phyloP scores from a whole-genome alignment of 2,888 invertebrate genomes.

The Nowickia ferox region DNA sequence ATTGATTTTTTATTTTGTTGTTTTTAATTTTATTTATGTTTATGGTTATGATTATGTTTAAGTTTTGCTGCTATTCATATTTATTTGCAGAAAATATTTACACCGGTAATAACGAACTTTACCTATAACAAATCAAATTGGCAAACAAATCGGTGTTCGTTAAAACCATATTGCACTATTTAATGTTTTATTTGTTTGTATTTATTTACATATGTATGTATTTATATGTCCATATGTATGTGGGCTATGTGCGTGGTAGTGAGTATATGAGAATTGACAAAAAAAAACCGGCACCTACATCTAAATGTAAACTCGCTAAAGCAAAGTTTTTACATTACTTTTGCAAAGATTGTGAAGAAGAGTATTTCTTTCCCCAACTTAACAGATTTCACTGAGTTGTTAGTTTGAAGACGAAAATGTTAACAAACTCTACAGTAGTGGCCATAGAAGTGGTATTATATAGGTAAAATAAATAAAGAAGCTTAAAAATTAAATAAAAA shows the following conservation, averaged over 20 bases:
- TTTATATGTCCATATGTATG: not conserved
- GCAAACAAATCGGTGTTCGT: no score
- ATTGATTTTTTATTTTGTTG: no score
- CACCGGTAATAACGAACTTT: no score
- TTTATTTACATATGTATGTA: not conserved
- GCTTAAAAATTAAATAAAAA: no score
- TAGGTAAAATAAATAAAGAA: not conserved
- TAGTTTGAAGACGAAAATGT: slow-evolving; percentile 21
- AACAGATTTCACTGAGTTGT: slow-evolving; percentile 53
- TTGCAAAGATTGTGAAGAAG: slow-evolving; percentile 20
- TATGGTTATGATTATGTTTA: no score
- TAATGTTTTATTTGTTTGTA: no score
- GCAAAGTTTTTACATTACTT: slow-evolving; percentile 46
- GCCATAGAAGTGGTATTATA: not conserved
- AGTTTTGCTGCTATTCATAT: no score
- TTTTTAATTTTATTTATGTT: no score
- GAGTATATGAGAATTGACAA: not conserved
- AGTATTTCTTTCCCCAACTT: not conserved
- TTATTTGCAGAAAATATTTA: no score
- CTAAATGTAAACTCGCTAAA: slow-evolving; percentile 1
- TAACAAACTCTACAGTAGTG: not conserved
- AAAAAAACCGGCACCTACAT: slow-evolving; percentile 11
- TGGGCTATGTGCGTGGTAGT: not conserved
- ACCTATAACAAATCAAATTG: no score
- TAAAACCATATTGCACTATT: no score